Percentiles rank a stretch among this genome's conserved stretches.
These are phyloP conservation scores for Glomeris maerens DNA, from an alignment of 1,140 invertebrate species.

Conservation along the genomic window DNA sequence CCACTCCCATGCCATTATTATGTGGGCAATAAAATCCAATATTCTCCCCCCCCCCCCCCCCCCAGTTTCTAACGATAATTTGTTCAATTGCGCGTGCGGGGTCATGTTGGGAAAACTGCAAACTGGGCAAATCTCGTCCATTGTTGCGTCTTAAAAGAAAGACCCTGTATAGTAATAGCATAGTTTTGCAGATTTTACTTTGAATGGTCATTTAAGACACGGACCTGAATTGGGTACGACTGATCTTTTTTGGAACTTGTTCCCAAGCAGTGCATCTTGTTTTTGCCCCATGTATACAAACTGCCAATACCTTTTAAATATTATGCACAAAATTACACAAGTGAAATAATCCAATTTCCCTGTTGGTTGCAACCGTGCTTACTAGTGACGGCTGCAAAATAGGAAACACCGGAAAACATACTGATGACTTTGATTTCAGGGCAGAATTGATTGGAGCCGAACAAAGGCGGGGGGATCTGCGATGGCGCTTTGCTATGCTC, in stretches of 20 bases:
- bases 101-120: too few species aligned
- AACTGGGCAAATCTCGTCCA: too few species aligned
- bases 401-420: constrained; percentile 56
- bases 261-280: constrained; percentile 66
- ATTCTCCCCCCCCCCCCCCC: too few species aligned
- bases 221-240: constrained; percentile 71
- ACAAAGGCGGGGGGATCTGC: constrained; percentile 57
- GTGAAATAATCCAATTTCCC: not conserved
- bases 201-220: too few species aligned
- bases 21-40: too few species aligned
- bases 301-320: constrained; percentile 41
- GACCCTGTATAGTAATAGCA: too few species aligned
- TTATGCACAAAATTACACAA: not conserved
- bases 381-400: constrained; percentile 59
- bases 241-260: constrained; percentile 63
- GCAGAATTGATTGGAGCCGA: constrained; percentile 70
- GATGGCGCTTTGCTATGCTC: constrained; percentile 47
- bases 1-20: too few species aligned
- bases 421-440: constrained; percentile 46
- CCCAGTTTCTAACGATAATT: too few species aligned
- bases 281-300: constrained; percentile 80
- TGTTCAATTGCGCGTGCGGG: too few species aligned
- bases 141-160: too few species aligned
- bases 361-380: constrained; percentile 2
- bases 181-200: too few species aligned